phyloP scores from a whole-genome alignment of 1,140 invertebrate genomes.

The Magallana angulata region DNA sequence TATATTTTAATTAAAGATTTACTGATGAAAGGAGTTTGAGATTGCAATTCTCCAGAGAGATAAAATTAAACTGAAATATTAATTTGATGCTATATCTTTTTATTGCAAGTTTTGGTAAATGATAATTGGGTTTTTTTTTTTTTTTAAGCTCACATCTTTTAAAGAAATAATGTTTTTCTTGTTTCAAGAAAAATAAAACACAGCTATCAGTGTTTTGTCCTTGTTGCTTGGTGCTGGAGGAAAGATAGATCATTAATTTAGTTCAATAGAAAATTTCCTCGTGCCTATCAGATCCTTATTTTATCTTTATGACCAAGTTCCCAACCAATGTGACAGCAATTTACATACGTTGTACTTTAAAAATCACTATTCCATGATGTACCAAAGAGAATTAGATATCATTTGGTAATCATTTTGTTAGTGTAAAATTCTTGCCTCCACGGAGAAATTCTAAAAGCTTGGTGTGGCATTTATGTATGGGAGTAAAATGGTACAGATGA shows the following conservation, averaged over 20 bases:
- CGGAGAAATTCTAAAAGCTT: slow-evolving; percentile 24
- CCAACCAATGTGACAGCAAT: neutral
- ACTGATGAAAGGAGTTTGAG: no score
- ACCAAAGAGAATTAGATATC: slow-evolving; percentile 34
- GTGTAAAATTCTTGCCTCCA: slow-evolving; percentile 10
- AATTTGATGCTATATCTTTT: no score
- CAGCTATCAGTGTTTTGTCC: neutral
- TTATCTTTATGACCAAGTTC: neutral
- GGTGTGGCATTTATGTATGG: slow-evolving; percentile 19
- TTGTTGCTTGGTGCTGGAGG: neutral
- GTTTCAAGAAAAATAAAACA: neutral
- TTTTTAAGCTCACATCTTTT: no score
- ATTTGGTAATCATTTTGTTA: slow-evolving; percentile 2
- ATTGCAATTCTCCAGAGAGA: no score
- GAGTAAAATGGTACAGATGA: slow-evolving; percentile 2
- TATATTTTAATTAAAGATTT: neutral
- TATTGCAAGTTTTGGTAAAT: no score
- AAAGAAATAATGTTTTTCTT: no score
- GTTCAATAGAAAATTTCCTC: neutral
- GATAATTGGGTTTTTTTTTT: no score
- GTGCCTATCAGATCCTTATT: neutral
- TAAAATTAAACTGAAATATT: no score
- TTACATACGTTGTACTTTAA: slow-evolving; percentile 19
- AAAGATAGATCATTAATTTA: slow-evolving; percentile 16
- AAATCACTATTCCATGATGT: slow-evolving; percentile 28